Evolutionary conservation across 2,888 invertebrate species (phyloP).

Genomic region (Abscondita cerata): DNA sequence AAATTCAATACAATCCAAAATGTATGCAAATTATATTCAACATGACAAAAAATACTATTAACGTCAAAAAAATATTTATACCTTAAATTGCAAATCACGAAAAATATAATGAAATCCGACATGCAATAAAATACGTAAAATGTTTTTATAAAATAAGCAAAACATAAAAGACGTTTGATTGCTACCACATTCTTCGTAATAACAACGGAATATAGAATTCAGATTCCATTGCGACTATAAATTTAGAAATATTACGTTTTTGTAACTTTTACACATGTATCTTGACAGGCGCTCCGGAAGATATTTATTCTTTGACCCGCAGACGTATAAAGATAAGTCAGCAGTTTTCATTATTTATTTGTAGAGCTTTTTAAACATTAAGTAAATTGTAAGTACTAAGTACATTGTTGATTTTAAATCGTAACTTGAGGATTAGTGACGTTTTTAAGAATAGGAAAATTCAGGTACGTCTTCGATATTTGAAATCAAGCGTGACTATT

Average conservation of each 20-base stretch:
- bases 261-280: conserved; percentile 35
- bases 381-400: conserved; percentile 11
- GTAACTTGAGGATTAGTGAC: too few species aligned
- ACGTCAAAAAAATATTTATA: too few species aligned
- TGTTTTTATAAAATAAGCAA: conserved; percentile 16
- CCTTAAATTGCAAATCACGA: not conserved
- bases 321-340: conserved; percentile 32
- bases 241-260: conserved; percentile 33
- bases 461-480: too few species aligned
- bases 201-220: conserved; percentile 31
- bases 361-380: conserved; percentile 26
- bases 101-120: conserved; percentile 16
- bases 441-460: too few species aligned
- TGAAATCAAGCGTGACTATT: too few species aligned
- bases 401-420: conserved; percentile 5
- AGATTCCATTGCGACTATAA: conserved; percentile 34
- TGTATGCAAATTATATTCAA: too few species aligned
- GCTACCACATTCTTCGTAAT: conserved; percentile 18
- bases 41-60: too few species aligned
- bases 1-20: too few species aligned
- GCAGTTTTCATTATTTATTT: conserved; percentile 33
- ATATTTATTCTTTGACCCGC: conserved; percentile 33
- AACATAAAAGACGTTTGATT: conserved; percentile 28
- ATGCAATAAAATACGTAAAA: conserved; percentile 18
- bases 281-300: conserved; percentile 32